Conservation (phyloP, 2,888 invertebrate species). For the Apantesis nais region DNA sequence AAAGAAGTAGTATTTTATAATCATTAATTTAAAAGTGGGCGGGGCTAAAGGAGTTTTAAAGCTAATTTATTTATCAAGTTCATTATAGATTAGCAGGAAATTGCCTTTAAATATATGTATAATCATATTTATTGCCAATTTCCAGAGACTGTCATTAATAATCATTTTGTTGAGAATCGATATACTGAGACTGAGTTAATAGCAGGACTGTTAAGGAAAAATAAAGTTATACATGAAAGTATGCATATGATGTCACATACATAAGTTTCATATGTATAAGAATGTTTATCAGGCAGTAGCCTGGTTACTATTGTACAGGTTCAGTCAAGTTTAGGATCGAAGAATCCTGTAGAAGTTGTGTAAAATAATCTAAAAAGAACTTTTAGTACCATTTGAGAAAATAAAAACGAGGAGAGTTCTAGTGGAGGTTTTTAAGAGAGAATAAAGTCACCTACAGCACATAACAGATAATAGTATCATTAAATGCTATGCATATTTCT, state of each 20-base stretch:
- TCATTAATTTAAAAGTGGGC: neutral
- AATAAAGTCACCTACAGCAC: neutral
- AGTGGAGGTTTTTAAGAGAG: no score
- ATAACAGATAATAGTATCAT: neutral
- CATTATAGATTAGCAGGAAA: neutral
- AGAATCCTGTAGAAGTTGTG: no score
- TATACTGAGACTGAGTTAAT: neutral
- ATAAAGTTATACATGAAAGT: no score
- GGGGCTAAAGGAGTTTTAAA: slow-evolving; percentile 4
- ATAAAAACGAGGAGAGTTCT: no score
- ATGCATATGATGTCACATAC: no score
- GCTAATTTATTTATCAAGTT: neutral
- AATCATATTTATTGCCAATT: neutral
- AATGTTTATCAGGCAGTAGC: no score
- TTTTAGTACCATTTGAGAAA: no score
- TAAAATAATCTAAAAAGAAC: no score
- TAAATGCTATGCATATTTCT: neutral
- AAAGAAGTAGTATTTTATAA: neutral
- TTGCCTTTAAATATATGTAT: slow-evolving; percentile 6
- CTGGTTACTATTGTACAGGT: no score
- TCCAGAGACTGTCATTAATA: neutral
- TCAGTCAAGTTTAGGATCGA: no score
- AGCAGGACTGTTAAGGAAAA: neutral
- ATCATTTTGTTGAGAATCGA: neutral
- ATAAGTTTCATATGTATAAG: no score